A percentile compares a stretch with the other conserved stretches of the same genome.
phyloP scores from a whole-genome alignment of 2,797 vertebrate species.

The Tachyglossus aculeatus region DNA sequence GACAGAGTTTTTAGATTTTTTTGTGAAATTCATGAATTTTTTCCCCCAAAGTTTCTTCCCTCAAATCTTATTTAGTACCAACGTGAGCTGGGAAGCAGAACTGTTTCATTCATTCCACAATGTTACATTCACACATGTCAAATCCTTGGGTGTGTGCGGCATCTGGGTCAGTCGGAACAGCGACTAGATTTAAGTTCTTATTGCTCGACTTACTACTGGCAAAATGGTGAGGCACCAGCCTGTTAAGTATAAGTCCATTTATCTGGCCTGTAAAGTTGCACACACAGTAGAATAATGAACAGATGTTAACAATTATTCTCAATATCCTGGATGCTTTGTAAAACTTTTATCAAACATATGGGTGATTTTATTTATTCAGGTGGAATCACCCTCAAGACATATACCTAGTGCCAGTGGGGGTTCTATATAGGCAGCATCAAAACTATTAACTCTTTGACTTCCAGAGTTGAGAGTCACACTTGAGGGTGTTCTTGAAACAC shows the following conservation, averaged over 20 bases:
- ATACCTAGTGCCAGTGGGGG: slow-evolving; percentile 54
- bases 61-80: too few species aligned
- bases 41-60: too few species aligned
- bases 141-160: slow-evolving; percentile 30
- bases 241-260: slow-evolving; percentile 64
- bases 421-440: slow-evolving; percentile 34
- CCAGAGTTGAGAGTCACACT: slow-evolving; percentile 41
- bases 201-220: slow-evolving; percentile 73
- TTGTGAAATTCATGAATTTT: too few species aligned
- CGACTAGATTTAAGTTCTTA: slow-evolving; percentile 58
- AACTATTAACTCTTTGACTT: slow-evolving; percentile 66
- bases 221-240: slow-evolving; percentile 65
- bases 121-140: slow-evolving; percentile 57
- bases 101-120: slow-evolving; percentile 40
- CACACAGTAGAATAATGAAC: slow-evolving; percentile 71
- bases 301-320: slow-evolving; percentile 78
- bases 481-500: slow-evolving; percentile 57
- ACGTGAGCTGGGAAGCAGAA: slow-evolving; percentile 23
- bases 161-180: not conserved
- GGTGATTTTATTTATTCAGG: slow-evolving; percentile 67
- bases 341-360: slow-evolving; percentile 69
- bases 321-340: slow-evolving; percentile 68
- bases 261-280: slow-evolving; percentile 68
- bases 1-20: too few species aligned
- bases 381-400: slow-evolving; percentile 57